Evolutionary conservation across 2,888 invertebrate species (phyloP), one percentile per base, ranked within the genome.

Genomic region (Papilio demoleus): DNA sequence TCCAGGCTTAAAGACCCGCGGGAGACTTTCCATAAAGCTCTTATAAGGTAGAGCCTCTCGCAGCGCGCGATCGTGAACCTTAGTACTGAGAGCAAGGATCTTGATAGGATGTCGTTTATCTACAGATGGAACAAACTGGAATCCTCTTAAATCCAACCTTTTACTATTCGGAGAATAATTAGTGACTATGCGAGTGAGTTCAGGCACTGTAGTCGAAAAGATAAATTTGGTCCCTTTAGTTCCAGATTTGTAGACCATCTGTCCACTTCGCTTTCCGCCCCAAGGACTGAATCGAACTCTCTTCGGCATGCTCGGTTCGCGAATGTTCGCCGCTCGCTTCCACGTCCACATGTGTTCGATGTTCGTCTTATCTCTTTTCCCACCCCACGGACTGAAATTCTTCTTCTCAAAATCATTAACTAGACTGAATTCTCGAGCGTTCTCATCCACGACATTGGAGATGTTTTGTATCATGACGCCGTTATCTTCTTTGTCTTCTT

Each of bases 331-430:
- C 0, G 86, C 81, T 0, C 90, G 83, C 74, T 88, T 91, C 92
- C 92, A 92, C 0, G 87, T 84, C 90, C 89, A 91, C 83, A 81
- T 85, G 9, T 86, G 81, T 60, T 87, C 89, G 1, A 83, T 71
- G 3, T 79, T 74, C 2, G 58, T 76, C 45, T 75, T 78, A 47
- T 77, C 75, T 47, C 91, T 75, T 73, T 92, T 92, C 0, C 92
- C 92, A 1, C 92, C 92, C 92, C 92, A 92, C 0, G 92, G 92
- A 45, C 92, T 92, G 65, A 92, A 92, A 72, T 85, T 89, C 69
- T 79, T 85, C 73, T 91, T 92, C 1, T 85, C 85, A 31, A 78
- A 74, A 0, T 78, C 71, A 11, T 77, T 76, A 1, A 76, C 53
- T 6, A 77, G 34, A 24, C 47, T 45, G 6, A 63, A 65, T 8